Evolutionary conservation across 2,888 invertebrate species (phyloP), one percentile per base, ranked within the genome.

Genomic region (Amphipoea oculea): DNA sequence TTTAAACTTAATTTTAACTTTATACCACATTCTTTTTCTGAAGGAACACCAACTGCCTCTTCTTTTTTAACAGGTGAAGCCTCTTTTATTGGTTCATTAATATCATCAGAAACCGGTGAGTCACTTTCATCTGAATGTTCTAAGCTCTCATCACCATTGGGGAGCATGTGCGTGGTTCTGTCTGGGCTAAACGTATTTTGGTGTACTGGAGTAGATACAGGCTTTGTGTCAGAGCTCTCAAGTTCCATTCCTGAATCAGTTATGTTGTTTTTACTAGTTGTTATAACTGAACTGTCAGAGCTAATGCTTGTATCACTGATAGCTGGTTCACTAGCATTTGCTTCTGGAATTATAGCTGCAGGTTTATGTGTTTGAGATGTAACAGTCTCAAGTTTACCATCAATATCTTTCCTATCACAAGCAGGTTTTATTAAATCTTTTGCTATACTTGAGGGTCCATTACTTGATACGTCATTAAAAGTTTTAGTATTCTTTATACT

Each of bases 1-100:
- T 96, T 97, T 82, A 97, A 92, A 86, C 96, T 96, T 76, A 97
- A 91, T 91, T 96, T 97, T 86, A 97, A 91, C 91, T 97, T 97
- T 51, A 97, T 96, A 73, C 96, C 96, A 93, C 95, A 90, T 84
- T 96, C 96, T 87, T 95, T 94, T 79, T 93, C 93, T 51, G 91
- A 60, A 57, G 93, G 91, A 82, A 89, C 85, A 86, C 83, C 86
- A 67, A 87, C 70, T 80, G 91, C 81, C 86, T 93, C 92, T 78
- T 93, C 93, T 77, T 84, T 82, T 89, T 91, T 94, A 45, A 85
- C 71, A 60, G 88, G 88, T 77, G 86, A 81, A 74, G 84, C 81
- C 66, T 91, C 89, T 86, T 86, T 90, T 83, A 89, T 72, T 36
- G 90, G 89, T 78, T 90, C 90, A 85, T 90, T 86, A 67, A 89